phyloP scores from a whole-genome alignment of 1,140 invertebrate genomes.

The Paralvinella palmiformis region DNA sequence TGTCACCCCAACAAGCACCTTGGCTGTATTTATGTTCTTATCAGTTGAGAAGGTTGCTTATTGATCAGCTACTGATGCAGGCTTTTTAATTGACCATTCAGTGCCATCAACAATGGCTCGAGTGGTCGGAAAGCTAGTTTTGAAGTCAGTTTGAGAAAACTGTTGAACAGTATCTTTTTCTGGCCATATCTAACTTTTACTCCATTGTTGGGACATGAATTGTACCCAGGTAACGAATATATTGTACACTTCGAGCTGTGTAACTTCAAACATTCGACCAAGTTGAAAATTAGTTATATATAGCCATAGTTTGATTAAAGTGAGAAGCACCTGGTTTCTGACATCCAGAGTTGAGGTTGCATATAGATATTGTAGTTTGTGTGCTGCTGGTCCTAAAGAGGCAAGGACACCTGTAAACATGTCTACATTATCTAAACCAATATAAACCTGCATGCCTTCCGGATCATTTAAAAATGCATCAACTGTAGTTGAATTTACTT shows the following conservation, averaged over 20 bases:
- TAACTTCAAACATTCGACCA: conserved; percentile 27
- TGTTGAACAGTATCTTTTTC: conserved; percentile 25
- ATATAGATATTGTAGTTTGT: conserved; percentile 43
- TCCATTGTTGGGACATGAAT: conserved; percentile 29
- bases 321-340: conserved; percentile 31
- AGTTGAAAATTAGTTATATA: conserved; percentile 29
- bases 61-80: conserved; percentile 25
- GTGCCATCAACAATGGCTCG: conserved; percentile 34
- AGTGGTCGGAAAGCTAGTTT: conserved; percentile 28
- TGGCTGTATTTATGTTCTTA: conserved; percentile 32
- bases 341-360: conserved; percentile 13
- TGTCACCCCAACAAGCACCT: conserved; percentile 22
- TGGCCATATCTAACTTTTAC: conserved; percentile 33
- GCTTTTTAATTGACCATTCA: conserved; percentile 30
- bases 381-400: conserved; percentile 16
- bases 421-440: conserved; percentile 19
- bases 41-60: conserved; percentile 34
- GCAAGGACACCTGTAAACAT: conserved; percentile 21
- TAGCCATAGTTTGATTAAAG: conserved; percentile 29
- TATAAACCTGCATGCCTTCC: conserved; percentile 41
- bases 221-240: conserved; percentile 32
- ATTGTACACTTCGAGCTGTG: conserved; percentile 25
- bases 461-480: conserved; percentile 55
- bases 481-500: conserved; percentile 55
- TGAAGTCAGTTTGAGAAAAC: conserved; percentile 30